Conservation (phyloP, 2,888 invertebrate species). For the Idaea straminata region DNA sequence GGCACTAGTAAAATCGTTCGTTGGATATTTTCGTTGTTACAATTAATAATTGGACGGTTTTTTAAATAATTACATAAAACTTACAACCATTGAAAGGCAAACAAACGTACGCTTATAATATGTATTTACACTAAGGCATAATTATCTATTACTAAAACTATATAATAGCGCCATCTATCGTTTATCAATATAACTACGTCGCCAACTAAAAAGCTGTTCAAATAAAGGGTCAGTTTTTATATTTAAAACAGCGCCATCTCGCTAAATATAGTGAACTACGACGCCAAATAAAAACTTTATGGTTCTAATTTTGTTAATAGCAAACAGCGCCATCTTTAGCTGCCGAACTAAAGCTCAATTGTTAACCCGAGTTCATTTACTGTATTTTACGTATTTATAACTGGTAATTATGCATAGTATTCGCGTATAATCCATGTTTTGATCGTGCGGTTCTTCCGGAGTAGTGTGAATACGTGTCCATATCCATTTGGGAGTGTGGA, state of each 20-base stretch:
- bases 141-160: constrained; percentile 29
- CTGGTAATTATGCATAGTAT: constrained; percentile 86
- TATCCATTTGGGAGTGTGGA: constrained; percentile 81
- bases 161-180: constrained; percentile 38
- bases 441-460: constrained; percentile 85
- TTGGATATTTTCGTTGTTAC: constrained; percentile 18
- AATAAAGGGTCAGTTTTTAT: not conserved
- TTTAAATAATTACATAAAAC: not conserved
- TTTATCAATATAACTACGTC: constrained; percentile 19
- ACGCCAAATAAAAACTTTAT: not conserved
- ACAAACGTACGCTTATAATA: constrained; percentile 24
- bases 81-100: constrained; percentile 19
- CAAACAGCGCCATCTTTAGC: constrained; percentile 2
- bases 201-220: not conserved
- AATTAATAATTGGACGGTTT: not conserved
- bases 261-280: not conserved
- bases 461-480: constrained; percentile 89
- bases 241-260: constrained; percentile 20
- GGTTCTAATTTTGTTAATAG: not conserved
- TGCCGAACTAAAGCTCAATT: constrained; percentile 7
- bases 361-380: constrained; percentile 11
- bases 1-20: constrained; percentile 32
- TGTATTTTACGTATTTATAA: constrained; percentile 52
- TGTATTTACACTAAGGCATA: constrained; percentile 30
- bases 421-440: constrained; percentile 82